Evolutionary conservation across 2,888 invertebrate genomes (phyloP).

Genomic region (Thymelicus acteon): DNA sequence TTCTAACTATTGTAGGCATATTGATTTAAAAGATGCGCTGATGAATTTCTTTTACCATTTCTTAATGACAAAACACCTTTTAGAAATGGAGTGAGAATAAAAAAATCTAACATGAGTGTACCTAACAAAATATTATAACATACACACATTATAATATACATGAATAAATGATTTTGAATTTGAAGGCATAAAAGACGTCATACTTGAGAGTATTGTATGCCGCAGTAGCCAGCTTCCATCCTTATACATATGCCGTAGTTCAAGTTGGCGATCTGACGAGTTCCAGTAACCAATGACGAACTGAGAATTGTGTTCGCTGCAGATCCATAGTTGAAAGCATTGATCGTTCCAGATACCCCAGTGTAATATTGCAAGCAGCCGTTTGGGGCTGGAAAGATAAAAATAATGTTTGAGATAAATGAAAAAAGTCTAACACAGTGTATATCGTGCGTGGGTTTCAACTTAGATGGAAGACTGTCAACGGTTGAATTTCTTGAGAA

Average conservation of each 20-base stretch:
- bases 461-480: no score
- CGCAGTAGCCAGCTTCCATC: slow-evolving; percentile 89
- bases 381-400: slow-evolving; percentile 86
- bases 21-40: no score
- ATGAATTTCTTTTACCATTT: no score
- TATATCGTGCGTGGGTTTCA: neutral
- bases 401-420: neutral
- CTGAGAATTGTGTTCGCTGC: slow-evolving; percentile 83
- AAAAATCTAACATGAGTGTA: no score
- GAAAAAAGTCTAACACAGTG: neutral
- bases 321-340: slow-evolving; percentile 91
- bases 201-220: slow-evolving; percentile 87
- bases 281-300: slow-evolving; percentile 86
- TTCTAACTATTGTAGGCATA: no score
- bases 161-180: no score
- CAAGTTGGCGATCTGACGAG: slow-evolving; percentile 88
- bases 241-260: slow-evolving; percentile 92
- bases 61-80: no score
- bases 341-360: slow-evolving; percentile 85
- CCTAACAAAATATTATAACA: no score
- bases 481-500: neutral
- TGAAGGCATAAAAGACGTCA: neutral
- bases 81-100: no score
- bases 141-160: no score
- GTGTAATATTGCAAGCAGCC: slow-evolving; percentile 92